These are phyloP conservation scores for Xanthorhoe designata DNA, from an alignment of 2,888 invertebrate species.

Conservation along the genomic window DNA sequence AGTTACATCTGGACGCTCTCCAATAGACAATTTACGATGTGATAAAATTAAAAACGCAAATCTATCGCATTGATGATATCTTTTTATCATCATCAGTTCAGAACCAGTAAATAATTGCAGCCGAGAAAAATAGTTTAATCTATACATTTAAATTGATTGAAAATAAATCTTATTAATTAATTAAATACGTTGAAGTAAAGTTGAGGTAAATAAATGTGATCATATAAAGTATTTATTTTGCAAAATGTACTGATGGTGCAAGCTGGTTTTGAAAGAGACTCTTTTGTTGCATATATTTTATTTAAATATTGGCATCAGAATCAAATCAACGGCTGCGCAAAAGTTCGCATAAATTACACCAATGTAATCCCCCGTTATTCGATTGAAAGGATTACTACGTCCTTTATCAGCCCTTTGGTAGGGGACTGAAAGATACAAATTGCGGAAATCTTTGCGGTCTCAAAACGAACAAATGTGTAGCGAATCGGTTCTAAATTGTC, in stretches of 20 bases:
- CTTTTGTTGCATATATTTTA: slow-evolving; percentile 44
- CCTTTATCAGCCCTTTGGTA: slow-evolving; percentile 66
- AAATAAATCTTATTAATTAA: neutral
- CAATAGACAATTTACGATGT: slow-evolving; percentile 72
- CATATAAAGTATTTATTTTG: neutral
- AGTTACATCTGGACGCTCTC: slow-evolving; percentile 68
- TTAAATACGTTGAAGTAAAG: neutral
- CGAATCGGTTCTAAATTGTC: slow-evolving; percentile 30
- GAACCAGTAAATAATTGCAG: neutral
- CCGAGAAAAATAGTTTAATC: neutral
- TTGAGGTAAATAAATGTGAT: neutral
- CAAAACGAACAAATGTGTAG: slow-evolving; percentile 35
- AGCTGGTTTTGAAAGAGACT: neutral
- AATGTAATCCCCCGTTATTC: slow-evolving; percentile 67
- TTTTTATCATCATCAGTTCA: neutral
- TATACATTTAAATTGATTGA: no score
- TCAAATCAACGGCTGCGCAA: slow-evolving; percentile 46
- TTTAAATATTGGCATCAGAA: slow-evolving; percentile 29
- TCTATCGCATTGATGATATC: slow-evolving; percentile 52
- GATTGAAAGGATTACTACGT: slow-evolving; percentile 76
- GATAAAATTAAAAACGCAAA: slow-evolving; percentile 71
- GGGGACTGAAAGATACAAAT: slow-evolving; percentile 68
- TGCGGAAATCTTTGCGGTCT: slow-evolving; percentile 58
- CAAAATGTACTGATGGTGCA: neutral
- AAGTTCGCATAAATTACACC: slow-evolving; percentile 63